Conservation (phyloP, 2,113 vertebrate genomes). For the Megaleporinus macrocephalus region DNA sequence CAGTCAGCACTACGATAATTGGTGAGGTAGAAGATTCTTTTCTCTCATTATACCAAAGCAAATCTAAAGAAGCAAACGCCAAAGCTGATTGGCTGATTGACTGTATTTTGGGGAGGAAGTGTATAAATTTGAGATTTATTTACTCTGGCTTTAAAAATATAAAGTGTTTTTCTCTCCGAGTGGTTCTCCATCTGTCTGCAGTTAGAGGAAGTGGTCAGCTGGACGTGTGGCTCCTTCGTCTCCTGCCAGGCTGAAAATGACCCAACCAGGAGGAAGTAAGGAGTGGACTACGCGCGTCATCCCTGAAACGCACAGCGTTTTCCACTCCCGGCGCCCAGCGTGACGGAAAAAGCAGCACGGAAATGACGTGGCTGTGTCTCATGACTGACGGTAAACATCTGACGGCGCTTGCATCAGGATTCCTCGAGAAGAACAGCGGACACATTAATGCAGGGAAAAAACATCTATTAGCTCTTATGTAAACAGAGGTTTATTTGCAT, state of each 20-base stretch:
- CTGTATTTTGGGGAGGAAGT: too few species aligned
- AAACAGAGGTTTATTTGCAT: slow-evolving; percentile 3
- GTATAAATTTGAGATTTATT: too few species aligned
- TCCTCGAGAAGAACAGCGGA: background rate
- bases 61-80: too few species aligned
- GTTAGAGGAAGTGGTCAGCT: background rate
- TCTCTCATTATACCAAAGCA: too few species aligned
- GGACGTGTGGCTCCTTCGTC: background rate
- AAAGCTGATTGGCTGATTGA: too few species aligned
- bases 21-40: too few species aligned
- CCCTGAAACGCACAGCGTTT: background rate
- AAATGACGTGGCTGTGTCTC: background rate
- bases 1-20: too few species aligned
- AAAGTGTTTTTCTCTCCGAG: background rate
- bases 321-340: background rate
- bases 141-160: too few species aligned
- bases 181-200: background rate
- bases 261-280: background rate
- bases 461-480: background rate
- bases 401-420: background rate
- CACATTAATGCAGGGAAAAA: background rate
- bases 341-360: background rate
- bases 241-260: background rate
- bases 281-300: background rate
- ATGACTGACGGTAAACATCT: background rate